Conservation (phyloP, 2,113 vertebrate genomes). For the Calidris pugnax region DNA sequence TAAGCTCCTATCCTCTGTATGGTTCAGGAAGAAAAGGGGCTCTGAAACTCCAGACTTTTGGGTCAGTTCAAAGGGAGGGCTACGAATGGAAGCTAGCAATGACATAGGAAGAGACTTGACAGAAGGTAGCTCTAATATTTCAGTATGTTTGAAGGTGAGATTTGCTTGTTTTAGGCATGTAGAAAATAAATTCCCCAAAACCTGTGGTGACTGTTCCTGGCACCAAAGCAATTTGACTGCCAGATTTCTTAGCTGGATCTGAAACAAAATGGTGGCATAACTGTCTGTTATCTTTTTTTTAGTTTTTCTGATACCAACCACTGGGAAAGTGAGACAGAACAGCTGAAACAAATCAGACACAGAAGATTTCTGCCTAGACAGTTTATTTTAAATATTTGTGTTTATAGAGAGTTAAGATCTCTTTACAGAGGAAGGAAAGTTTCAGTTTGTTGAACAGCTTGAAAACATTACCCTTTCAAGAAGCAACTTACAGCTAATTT, state of each 20-base stretch:
- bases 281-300: neutral
- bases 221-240: neutral
- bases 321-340: neutral
- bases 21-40: neutral
- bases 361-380: neutral
- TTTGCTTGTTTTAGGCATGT: neutral
- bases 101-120: neutral
- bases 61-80: neutral
- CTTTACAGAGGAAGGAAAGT: neutral
- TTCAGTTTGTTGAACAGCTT: neutral
- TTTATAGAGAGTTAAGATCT: neutral
- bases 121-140: neutral
- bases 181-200: neutral
- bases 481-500: neutral
- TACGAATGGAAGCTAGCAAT: neutral
- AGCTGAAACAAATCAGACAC: neutral
- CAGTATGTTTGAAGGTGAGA: neutral
- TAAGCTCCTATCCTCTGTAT: accelerated
- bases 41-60: neutral
- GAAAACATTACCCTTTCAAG: neutral
- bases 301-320: neutral
- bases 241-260: neutral
- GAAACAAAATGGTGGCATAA: neutral
- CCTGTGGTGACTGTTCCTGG: neutral
- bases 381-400: neutral